Evolutionary conservation across 2,113 vertebrate genomes (phyloP).

Genomic region (Pterocles orientalis): DNA sequence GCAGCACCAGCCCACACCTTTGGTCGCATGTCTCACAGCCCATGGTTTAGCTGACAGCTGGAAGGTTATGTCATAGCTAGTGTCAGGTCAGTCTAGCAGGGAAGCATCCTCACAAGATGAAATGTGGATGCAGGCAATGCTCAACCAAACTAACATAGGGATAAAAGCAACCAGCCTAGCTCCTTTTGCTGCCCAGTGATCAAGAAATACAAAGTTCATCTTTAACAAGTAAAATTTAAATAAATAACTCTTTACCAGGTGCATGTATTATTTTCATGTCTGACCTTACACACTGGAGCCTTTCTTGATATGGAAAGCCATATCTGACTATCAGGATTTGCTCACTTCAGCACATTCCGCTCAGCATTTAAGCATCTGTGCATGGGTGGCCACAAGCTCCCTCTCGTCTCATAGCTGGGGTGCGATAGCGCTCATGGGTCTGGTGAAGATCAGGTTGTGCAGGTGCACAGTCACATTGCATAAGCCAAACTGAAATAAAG

Average conservation of each 20-base stretch:
- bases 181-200: background rate
- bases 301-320: background rate
- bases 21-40: accelerated
- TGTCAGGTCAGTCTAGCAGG: background rate
- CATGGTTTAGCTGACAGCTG: background rate
- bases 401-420: accelerated
- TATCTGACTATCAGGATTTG: background rate
- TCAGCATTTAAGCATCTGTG: background rate
- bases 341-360: background rate
- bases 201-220: background rate
- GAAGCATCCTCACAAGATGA: background rate
- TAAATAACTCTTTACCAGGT: background rate
- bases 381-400: background rate
- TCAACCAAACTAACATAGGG: background rate
- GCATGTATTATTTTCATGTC: background rate
- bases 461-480: accelerated
- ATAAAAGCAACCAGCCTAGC: background rate
- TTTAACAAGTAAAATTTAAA: background rate
- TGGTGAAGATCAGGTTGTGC: background rate
- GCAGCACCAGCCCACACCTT: background rate
- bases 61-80: background rate
- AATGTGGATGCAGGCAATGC: background rate
- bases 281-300: background rate
- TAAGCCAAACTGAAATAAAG: background rate
- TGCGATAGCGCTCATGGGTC: accelerated